Conservation (phyloP, 2,113 vertebrate genomes). For the Formicarius rufipectus region DNA sequence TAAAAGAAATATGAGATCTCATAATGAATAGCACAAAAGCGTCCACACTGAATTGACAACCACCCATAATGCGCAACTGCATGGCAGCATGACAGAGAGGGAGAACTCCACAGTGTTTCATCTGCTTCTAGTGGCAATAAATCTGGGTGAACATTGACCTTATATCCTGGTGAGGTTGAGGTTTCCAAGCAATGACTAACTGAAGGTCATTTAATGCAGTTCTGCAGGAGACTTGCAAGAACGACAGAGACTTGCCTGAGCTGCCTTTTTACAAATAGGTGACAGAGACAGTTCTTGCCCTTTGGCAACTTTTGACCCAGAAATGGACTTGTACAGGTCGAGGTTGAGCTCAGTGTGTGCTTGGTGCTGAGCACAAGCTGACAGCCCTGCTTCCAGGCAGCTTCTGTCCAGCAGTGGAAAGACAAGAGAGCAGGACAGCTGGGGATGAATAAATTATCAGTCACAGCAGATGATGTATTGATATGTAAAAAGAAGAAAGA, state of each 20-base stretch:
- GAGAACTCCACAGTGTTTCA: not conserved
- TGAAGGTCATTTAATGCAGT: not conserved
- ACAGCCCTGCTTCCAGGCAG: not conserved
- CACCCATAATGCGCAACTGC: not conserved
- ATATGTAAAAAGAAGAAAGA: not conserved
- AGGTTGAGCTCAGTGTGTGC: accelerated
- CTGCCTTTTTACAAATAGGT: not conserved
- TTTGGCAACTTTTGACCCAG: not conserved
- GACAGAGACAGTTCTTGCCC: not conserved
- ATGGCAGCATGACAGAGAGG: not conserved
- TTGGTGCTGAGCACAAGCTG: accelerated
- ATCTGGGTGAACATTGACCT: not conserved
- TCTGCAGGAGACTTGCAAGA: not conserved
- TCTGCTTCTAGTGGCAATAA: not conserved
- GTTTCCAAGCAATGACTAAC: not conserved
- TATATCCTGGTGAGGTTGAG: not conserved
- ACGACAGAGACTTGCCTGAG: not conserved
- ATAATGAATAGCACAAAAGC: not conserved
- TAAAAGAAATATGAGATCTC: not conserved
- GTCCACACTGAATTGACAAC: not conserved
- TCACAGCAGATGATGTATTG: accelerated
- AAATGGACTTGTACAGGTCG: accelerated
- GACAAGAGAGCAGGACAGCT: not conserved
- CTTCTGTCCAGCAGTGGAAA: not conserved
- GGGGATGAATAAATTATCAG: not conserved